phyloP scores from a whole-genome alignment of 2,888 invertebrate genomes.

The Polylopha cassiicola region DNA sequence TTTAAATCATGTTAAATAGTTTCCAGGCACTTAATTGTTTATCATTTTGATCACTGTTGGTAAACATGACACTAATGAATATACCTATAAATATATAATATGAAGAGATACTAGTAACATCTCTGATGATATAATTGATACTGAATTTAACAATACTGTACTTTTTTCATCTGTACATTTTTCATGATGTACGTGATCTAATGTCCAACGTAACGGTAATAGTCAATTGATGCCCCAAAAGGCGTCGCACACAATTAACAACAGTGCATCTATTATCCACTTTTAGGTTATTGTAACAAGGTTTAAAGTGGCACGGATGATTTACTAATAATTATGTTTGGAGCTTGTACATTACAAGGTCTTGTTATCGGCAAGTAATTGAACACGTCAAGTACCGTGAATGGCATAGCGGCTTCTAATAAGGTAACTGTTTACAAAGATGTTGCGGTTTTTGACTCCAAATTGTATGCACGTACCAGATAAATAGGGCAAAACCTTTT shows the following conservation, averaged over 20 bases:
- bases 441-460: constrained; percentile 24
- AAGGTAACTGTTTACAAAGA: constrained; percentile 35
- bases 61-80: no score
- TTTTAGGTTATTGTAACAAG: constrained; percentile 7
- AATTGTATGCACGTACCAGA: constrained; percentile 11
- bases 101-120: no score
- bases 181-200: constrained; percentile 36
- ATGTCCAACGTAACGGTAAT: constrained; percentile 40
- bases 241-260: constrained; percentile 18
- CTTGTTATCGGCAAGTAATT: constrained; percentile 48
- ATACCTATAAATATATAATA: no score
- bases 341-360: constrained; percentile 32
- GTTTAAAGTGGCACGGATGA: constrained; percentile 5
- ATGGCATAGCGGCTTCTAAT: constrained; percentile 32
- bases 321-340: constrained; percentile 20
- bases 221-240: constrained; percentile 33
- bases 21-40: constrained; percentile 4
- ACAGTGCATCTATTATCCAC: constrained; percentile 2
- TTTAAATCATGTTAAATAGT: constrained; percentile 12
- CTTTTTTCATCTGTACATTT: constrained; percentile 38
- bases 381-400: constrained; percentile 35
- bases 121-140: constrained; percentile 1
- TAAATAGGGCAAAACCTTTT: constrained; percentile 5
- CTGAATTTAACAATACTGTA: constrained; percentile 25
- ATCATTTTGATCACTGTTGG: constrained; percentile 12